Evolutionary conservation across 2,113 vertebrate genomes (phyloP).

Genomic region (Calcarius ornatus): DNA sequence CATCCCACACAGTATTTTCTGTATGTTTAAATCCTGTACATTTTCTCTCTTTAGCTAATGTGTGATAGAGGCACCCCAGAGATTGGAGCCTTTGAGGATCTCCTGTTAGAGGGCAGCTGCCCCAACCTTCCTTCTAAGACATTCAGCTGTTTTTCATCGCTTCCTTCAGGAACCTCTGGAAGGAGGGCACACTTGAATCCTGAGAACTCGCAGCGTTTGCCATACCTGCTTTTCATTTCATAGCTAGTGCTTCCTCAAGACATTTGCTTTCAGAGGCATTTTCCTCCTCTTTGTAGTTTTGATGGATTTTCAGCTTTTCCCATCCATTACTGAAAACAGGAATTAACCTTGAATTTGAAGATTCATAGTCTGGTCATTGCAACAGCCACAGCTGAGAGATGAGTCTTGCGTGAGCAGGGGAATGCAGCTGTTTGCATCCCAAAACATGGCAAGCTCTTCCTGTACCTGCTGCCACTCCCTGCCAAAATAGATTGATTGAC

Average conservation of each 20-base stretch:
- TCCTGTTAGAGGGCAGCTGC: not conserved
- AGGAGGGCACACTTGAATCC: not conserved
- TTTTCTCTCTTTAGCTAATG: not conserved
- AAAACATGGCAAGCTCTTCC: not conserved
- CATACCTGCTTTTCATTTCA: not conserved
- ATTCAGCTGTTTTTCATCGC: not conserved
- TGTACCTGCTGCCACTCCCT: not conserved
- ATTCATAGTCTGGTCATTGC: not conserved
- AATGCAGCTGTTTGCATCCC: not conserved
- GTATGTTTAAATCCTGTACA: not conserved
- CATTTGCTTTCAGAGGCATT: slow-evolving; percentile 1
- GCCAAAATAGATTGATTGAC: not conserved
- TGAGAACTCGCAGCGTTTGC: not conserved
- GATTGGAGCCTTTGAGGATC: not conserved
- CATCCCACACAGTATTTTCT: not conserved
- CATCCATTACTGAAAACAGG: slow-evolving; percentile 3
- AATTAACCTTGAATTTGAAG: slow-evolving; percentile 54
- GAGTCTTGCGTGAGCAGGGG: not conserved
- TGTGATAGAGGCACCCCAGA: not conserved
- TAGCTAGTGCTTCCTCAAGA: not conserved
- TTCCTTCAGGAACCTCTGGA: not conserved
- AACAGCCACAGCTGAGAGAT: not conserved
- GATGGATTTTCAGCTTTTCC: slow-evolving; percentile 37
- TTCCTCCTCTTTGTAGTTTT: slow-evolving; percentile 5
- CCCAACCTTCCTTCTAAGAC: not conserved